Conservation (phyloP, 1,140 invertebrate species). For the Calycopis cecrops region DNA sequence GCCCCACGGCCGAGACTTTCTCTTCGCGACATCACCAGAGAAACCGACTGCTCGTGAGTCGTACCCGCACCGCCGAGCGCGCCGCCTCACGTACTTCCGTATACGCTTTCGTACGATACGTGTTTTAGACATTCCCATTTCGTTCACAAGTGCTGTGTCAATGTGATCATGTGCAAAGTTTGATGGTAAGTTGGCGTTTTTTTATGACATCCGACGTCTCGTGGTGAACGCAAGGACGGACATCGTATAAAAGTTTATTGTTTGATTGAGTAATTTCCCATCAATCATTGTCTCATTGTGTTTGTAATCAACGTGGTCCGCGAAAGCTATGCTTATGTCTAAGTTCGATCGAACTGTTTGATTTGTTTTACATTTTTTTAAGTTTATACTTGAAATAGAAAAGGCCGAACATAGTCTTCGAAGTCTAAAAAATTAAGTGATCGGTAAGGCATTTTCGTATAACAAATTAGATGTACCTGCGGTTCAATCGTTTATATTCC, state of each 20-base stretch:
- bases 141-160: conserved; percentile 34
- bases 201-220: conserved; percentile 54
- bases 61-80: conserved; percentile 50
- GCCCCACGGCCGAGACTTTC: conserved; percentile 69
- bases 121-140: conserved; percentile 58
- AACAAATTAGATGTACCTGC: too few species aligned
- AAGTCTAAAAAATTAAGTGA: too few species aligned
- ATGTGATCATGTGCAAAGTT: conserved; percentile 27
- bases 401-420: too few species aligned
- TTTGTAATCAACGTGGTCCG: conserved; percentile 20
- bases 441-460: too few species aligned
- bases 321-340: too few species aligned
- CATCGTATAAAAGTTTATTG: conserved; percentile 27
- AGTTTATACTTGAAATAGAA: too few species aligned
- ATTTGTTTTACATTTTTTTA: too few species aligned
- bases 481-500: too few species aligned
- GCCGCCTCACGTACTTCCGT: conserved; percentile 54
- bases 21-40: conserved; percentile 67
- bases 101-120: conserved; percentile 49
- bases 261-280: conserved; percentile 31
- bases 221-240: conserved; percentile 67
- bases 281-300: conserved; percentile 29
- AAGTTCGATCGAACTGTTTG: too few species aligned
- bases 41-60: conserved; percentile 52
- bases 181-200: conserved; percentile 55